Evolutionary conservation across 1,140 invertebrate species (phyloP).

Genomic region (Sycophaga agraensis): DNA sequence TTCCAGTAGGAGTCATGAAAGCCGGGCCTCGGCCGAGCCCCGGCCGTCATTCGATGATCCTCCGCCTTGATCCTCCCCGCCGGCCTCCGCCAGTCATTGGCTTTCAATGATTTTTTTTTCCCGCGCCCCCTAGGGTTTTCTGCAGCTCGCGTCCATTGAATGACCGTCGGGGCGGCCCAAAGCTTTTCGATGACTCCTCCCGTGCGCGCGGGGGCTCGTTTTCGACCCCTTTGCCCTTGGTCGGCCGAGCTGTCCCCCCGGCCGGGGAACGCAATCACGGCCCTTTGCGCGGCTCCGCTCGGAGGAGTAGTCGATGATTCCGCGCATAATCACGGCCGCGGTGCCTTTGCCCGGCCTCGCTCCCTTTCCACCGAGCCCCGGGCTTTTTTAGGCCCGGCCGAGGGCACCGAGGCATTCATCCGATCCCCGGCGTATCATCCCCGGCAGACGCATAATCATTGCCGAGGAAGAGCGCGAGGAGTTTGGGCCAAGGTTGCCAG

Average conservation of each 20-base stretch:
- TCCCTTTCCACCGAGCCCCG: not conserved
- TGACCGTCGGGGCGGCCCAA: constrained; percentile 43
- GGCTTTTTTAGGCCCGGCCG: too few relatives aligned
- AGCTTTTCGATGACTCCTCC: constrained; percentile 53
- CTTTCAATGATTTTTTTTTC: constrained; percentile 57
- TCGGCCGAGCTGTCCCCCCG: too few relatives aligned
- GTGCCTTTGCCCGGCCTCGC: too few relatives aligned
- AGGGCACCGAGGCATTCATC: not conserved
- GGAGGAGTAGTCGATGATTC: too few relatives aligned
- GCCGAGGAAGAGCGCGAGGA: too few relatives aligned
- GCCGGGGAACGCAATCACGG: too few relatives aligned
- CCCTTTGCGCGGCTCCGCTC: too few relatives aligned
- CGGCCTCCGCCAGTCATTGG: constrained; percentile 46
- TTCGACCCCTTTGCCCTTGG: not conserved
- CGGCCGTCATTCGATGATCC: constrained; percentile 54
- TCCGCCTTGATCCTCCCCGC: constrained; percentile 13
- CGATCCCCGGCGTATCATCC: not conserved
- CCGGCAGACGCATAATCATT: too few relatives aligned
- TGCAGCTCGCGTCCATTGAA: constrained; percentile 45
- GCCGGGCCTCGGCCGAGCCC: constrained; percentile 35
- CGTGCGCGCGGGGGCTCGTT: not conserved
- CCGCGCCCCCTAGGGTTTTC: constrained; percentile 22
- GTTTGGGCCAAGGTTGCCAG: too few relatives aligned
- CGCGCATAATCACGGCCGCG: too few relatives aligned
- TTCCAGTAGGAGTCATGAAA: constrained; percentile 58